Base-by-base conservation (phyloP, 30 jellyfish, hydroid and myxozoan species). In the Rhopilema esculentum region DNA sequence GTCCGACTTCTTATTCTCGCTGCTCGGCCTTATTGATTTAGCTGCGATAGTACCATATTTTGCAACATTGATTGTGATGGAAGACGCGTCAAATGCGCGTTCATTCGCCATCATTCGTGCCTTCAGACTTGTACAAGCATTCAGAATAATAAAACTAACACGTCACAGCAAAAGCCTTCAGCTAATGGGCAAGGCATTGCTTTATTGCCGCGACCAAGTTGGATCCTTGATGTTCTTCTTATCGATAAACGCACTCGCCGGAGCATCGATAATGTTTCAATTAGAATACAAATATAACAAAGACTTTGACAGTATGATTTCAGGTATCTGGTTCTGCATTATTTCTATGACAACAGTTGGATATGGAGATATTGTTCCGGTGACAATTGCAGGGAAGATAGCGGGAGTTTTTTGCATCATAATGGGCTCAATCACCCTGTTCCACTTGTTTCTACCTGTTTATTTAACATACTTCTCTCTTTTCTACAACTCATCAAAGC, bases 271-370 rank as follows among this genome's bases (percentile, higher is more conserved):
- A 0, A 89, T 89, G 93, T 89, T 24, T 74, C 88, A 75, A 18
- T 66, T 89, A 4, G 97, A 89, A 66, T 15, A 30, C 52, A 62
- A 72, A 15, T 7, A 61, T 61, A 82, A 76, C 51, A 85, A 84
- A 12, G 82, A 82, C 30, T 89, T 89, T 50, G 80, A 70, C 28
- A 89, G 97, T 30, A 82, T 89, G 20, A 89, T 89, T 7, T 89
- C 92, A 15, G 70, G 93, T 1, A 66, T 89, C 75, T 89, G 97
- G 97, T 89, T 78, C 30, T 89, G 97, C 69, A 82, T 89, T 69
- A 75, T 89, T n/a, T 89, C 97, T 12, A 89, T 89, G 97, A 89
- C 97, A 21, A 89, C 97, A 4, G 97, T 89, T 1, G 97, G 97
- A 22, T 89, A 89, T 67, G 97, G 97, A 0, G 97, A 89, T 40